These are phyloP conservation scores for Martes martes DNA, from an alignment of 2,113 vertebrate genomes.

Conservation along the genomic window DNA sequence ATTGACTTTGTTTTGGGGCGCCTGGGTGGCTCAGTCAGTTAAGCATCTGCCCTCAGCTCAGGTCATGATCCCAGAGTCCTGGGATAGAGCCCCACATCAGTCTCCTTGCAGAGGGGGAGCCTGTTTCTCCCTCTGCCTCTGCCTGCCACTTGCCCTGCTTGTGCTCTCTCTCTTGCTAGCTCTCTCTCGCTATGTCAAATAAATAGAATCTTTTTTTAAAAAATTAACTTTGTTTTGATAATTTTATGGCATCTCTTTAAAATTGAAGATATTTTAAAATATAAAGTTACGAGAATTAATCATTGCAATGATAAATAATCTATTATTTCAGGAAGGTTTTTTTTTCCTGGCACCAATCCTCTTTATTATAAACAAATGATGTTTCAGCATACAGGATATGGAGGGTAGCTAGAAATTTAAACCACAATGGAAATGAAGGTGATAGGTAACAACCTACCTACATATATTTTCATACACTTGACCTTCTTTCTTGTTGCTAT, in stretches of 20 bases:
- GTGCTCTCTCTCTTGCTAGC: too few species aligned
- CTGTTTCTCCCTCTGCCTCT: too few species aligned
- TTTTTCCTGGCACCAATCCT: not conserved
- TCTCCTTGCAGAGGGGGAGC: too few species aligned
- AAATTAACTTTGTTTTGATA: not conserved
- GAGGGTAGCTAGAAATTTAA: not conserved
- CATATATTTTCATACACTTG: not conserved
- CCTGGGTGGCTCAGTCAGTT: too few species aligned
- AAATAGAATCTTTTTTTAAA: too few species aligned
- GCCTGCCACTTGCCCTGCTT: too few species aligned
- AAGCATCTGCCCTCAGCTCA: too few species aligned
- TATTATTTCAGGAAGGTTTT: not conserved
- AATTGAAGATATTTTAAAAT: not conserved
- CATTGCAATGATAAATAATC: not conserved
- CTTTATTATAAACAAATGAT: not conserved
- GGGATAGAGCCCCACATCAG: too few species aligned
- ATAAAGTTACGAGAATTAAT: not conserved
- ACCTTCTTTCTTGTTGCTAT: not conserved
- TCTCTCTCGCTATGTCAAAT: too few species aligned
- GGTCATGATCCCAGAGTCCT: too few species aligned
- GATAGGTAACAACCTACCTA: not conserved
- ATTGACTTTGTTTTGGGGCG: not conserved
- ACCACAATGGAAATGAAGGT: not conserved
- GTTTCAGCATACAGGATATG: not conserved
- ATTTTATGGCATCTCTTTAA: constrained; percentile 1